Conservation (phyloP, 2,797 vertebrate species). For the Gymnothorax reevesii region DNA sequence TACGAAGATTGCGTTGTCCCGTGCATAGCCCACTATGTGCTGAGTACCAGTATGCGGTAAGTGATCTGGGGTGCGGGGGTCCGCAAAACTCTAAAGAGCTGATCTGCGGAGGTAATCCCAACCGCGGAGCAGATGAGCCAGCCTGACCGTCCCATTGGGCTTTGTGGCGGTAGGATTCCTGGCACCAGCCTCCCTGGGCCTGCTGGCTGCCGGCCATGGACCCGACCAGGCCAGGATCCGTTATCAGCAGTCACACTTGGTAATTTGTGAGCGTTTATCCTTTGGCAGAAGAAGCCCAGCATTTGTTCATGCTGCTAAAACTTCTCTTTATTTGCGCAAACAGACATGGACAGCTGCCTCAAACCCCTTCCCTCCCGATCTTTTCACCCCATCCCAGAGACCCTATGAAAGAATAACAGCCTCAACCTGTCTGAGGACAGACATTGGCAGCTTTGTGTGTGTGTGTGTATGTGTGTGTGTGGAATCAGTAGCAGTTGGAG, state of each 20-base stretch:
- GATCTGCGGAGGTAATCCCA: not conserved
- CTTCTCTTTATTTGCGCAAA: slow-evolving; percentile 31
- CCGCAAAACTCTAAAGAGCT: slow-evolving; percentile 1
- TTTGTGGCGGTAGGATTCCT: slow-evolving; percentile 12
- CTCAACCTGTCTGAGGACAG: slow-evolving; percentile 28
- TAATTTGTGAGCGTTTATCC: slow-evolving; percentile 23
- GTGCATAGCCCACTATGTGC: not conserved
- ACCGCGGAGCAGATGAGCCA: slow-evolving; percentile 24
- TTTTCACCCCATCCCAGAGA: not conserved
- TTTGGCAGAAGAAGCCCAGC: slow-evolving; percentile 9
- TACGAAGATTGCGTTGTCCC: not conserved
- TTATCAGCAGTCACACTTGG: slow-evolving; percentile 23
- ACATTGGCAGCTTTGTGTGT: slow-evolving; percentile 20
- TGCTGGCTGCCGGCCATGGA: slow-evolving; percentile 7
- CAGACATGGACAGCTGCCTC: slow-evolving; percentile 32
- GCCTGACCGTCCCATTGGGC: not conserved
- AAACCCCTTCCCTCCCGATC: not conserved
- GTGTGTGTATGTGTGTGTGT: not conserved
- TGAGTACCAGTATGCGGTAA: not conserved
- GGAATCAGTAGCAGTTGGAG: not conserved
- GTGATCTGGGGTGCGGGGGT: not conserved
- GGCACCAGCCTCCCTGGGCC: slow-evolving; percentile 16
- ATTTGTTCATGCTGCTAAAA: slow-evolving; percentile 27
- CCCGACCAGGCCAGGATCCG: slow-evolving; percentile 1
- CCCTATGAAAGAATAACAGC: not conserved